Conservation (phyloP, 2,888 invertebrate species). For the Agrypnus murinus region DNA sequence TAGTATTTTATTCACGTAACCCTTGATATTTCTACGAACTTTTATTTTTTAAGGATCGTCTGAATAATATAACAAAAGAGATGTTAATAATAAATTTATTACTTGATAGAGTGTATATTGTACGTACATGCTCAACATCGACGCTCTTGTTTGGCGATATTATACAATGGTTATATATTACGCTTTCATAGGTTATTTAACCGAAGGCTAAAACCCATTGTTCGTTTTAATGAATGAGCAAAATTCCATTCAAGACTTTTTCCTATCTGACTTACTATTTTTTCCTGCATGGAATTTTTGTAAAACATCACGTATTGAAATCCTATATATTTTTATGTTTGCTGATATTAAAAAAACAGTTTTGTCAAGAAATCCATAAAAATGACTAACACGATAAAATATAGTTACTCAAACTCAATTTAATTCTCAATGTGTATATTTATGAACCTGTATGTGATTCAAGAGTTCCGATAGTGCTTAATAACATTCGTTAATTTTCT, state of each 20-base stretch:
- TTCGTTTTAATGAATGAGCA: slow-evolving; percentile 42
- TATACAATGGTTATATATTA: slow-evolving; percentile 28
- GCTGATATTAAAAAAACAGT: background rate
- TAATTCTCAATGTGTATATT: too few species aligned
- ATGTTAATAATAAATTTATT: slow-evolving; percentile 11
- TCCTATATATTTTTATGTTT: background rate
- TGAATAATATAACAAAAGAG: slow-evolving; percentile 1
- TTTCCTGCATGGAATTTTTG: slow-evolving; percentile 2
- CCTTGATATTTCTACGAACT: slow-evolving; percentile 15
- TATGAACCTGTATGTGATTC: too few species aligned
- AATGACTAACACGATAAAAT: background rate
- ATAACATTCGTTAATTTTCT: too few species aligned
- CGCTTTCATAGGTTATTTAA: slow-evolving; percentile 39
- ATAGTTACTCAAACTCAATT: background rate
- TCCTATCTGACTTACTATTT: slow-evolving; percentile 3
- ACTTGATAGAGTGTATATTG: background rate
- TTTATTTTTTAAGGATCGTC: slow-evolving; percentile 23
- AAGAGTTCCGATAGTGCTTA: too few species aligned
- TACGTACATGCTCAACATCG: too few species aligned
- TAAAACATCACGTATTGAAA: slow-evolving; percentile 29
- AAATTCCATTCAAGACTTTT: slow-evolving; percentile 45
- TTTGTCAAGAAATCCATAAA: background rate
- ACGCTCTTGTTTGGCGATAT: slow-evolving; percentile 19
- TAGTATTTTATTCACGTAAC: background rate
- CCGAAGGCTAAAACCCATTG: slow-evolving; percentile 41